These are phyloP conservation scores for Brachionus calyciflorus DNA, from an alignment of 1,140 invertebrate genomes.

Conservation along the genomic window DNA sequence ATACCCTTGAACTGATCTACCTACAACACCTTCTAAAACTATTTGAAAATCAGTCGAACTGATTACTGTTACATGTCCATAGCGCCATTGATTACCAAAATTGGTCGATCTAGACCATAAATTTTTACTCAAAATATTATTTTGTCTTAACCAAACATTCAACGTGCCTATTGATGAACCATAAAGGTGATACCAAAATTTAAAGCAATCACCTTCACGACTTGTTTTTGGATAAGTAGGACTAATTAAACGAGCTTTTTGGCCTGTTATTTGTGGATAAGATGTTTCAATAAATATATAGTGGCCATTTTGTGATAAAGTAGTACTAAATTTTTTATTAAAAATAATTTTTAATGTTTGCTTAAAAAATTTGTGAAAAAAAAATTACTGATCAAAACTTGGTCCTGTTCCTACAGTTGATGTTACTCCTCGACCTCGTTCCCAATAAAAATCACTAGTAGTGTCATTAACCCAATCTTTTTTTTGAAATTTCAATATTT, in stretches of 20 bases:
- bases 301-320: slow-evolving; percentile 53
- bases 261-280: slow-evolving; percentile 51
- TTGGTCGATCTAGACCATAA: slow-evolving; percentile 33
- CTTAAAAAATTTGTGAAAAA: too few species aligned
- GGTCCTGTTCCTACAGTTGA: slow-evolving; percentile 52
- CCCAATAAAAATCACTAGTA: slow-evolving; percentile 37
- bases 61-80: slow-evolving; percentile 15
- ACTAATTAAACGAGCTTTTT: slow-evolving; percentile 54
- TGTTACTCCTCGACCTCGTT: slow-evolving; percentile 48
- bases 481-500: too few species aligned
- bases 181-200: slow-evolving; percentile 48
- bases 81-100: slow-evolving; percentile 41
- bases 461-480: slow-evolving; percentile 50
- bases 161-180: slow-evolving; percentile 46
- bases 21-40: slow-evolving; percentile 20
- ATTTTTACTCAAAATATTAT: neutral
- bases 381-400: slow-evolving; percentile 50
- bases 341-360: too few species aligned
- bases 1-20: slow-evolving; percentile 18
- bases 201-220: slow-evolving; percentile 1
- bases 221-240: slow-evolving; percentile 10
- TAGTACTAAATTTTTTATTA: too few species aligned
- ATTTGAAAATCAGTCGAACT: slow-evolving; percentile 14
- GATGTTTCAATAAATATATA: slow-evolving; percentile 52
- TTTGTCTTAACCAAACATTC: slow-evolving; percentile 17